phyloP scores from a whole-genome alignment of 2,113 vertebrate species.

The Plecotus auritus region DNA sequence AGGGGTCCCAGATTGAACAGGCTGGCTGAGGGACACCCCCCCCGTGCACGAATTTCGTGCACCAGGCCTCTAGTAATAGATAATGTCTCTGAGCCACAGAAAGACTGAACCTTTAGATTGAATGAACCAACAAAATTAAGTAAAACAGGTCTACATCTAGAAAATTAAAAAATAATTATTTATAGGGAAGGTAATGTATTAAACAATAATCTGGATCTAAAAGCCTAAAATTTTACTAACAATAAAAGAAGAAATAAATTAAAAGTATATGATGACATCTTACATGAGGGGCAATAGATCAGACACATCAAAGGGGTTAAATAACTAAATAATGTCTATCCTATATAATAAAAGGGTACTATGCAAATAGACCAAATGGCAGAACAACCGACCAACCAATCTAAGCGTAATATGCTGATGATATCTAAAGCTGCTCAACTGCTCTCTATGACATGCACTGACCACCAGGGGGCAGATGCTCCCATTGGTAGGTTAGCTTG shows the following conservation, averaged over 20 bases:
- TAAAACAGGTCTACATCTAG: not conserved
- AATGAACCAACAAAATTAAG: constrained; percentile 21
- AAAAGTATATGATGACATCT: not conserved
- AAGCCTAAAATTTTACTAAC: not conserved
- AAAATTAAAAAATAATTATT: constrained; percentile 2
- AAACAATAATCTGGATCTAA: constrained; percentile 16
- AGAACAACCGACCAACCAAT: too few relatives aligned
- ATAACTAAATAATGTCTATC: constrained; percentile 10
- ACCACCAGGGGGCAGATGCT: too few relatives aligned
- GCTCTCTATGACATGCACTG: too few relatives aligned
- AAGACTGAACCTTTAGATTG: not conserved
- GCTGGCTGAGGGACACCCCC: too few relatives aligned
- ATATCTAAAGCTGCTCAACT: too few relatives aligned
- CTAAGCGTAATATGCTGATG: too few relatives aligned
- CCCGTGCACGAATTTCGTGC: too few relatives aligned
- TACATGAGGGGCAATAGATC: not conserved
- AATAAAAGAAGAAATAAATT: constrained; percentile 17
- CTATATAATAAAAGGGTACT: not conserved
- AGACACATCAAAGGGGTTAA: not conserved
- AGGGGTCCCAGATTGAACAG: too few relatives aligned
- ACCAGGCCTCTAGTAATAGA: too few relatives aligned
- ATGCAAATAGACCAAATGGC: too few relatives aligned
- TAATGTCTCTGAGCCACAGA: not conserved
- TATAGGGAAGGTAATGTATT: not conserved
- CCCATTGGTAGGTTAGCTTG: too few relatives aligned